phyloP scores from a whole-genome alignment of 2,888 invertebrate genomes.

The Spicauda simplicius region DNA sequence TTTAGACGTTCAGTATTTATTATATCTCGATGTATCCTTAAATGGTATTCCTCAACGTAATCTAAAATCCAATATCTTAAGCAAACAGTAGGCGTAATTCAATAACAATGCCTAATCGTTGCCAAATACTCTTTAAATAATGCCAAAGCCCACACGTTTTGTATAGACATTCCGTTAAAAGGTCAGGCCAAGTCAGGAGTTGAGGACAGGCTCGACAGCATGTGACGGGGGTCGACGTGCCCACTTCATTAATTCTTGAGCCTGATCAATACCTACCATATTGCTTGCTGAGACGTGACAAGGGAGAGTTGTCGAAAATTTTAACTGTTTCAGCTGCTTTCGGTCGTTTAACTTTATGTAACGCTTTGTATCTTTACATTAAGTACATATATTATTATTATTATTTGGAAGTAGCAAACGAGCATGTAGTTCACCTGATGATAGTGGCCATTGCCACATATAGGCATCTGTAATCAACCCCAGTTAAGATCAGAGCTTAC shows the following conservation, averaged over 20 bases:
- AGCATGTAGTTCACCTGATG: too few relatives aligned
- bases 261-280: conserved; percentile 69
- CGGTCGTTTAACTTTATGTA: neutral
- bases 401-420: too few relatives aligned
- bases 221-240: conserved; percentile 80
- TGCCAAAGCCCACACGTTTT: conserved; percentile 61
- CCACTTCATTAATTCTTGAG: conserved; percentile 81
- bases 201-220: conserved; percentile 55
- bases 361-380: too few relatives aligned
- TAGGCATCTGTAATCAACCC: too few relatives aligned
- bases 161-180: conserved; percentile 71
- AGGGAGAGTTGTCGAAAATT: conserved; percentile 28
- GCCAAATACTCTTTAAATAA: conserved; percentile 37
- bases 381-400: too few relatives aligned
- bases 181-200: conserved; percentile 59
- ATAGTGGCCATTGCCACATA: too few relatives aligned
- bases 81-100: conserved; percentile 27
- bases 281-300: conserved; percentile 44
- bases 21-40: too few relatives aligned
- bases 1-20: too few relatives aligned
- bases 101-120: conserved; percentile 38
- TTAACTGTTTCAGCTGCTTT: neutral
- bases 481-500: too few relatives aligned
- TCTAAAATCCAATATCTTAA: conserved; percentile 1
- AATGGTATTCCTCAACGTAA: too few relatives aligned